Evolutionary conservation across 2,888 invertebrate species (phyloP), one percentile per base, ranked within the genome.

Genomic region (Drosophila birchii): DNA sequence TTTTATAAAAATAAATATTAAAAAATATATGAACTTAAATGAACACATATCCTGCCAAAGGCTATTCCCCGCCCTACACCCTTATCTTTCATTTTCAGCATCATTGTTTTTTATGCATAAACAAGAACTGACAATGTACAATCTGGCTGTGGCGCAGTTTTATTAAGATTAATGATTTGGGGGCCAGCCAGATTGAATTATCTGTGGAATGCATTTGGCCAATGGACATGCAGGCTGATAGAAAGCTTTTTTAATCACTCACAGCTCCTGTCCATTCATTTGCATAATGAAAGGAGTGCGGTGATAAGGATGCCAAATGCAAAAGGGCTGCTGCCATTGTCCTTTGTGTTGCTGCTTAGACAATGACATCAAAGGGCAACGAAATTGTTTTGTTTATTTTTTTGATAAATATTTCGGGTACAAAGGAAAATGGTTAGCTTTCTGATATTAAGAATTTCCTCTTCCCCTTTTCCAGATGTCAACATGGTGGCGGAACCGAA

Each of bases 401-500:
- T 20, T 29, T 45, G 47, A 20, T 44, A 57, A n/a, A 47, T 60
- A 45, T 69, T 41, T 34, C 20, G 38, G 47, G 14, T 18, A 61
- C 39, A 77, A 78, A 78, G 60, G 49, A 49, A 55, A 78, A 59
- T 51, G 58, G 38, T 53, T 47, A n/a, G 29, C 60, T 60, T 62
- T 57, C 23, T 53, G 20, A 41, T 45, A 63, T 69, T 57, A 67
- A 57, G 36, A 32, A 23, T 29, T 36, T 54, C 11, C 26, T 26
- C 43, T 51, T 34, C 1, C 38, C 12, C 34, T 32, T 70, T 93
- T 93, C 67, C 93, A 95, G 95, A 95, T 93, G 95, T 95, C 82
- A 95, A 95, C 92, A 94, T 95, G 94, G 95, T 95, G 56, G 94
- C 95, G 51, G 95, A 95, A 91, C 95, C 95, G 68, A 95, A 95